Conservation (phyloP, 2,888 invertebrate genomes). For the Pterobdella sp. region DNA sequence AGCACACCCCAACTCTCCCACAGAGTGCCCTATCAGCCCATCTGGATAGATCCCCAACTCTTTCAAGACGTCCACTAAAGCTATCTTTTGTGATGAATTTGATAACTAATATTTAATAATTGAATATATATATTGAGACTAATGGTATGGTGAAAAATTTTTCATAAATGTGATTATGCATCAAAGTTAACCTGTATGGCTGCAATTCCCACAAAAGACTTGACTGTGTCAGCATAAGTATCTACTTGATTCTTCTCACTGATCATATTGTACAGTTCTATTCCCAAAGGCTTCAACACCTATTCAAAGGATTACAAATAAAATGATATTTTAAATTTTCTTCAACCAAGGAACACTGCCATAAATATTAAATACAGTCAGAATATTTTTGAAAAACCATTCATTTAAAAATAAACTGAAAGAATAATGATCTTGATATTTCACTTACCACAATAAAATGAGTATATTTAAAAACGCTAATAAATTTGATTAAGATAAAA, state of each 20-base stretch:
- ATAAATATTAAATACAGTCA: too few relatives aligned
- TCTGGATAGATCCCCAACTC: constrained; percentile 72
- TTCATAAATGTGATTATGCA: background rate
- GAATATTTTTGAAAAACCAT: too few relatives aligned
- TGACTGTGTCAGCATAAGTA: constrained; percentile 74
- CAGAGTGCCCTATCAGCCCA: constrained; percentile 91
- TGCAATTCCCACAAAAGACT: constrained; percentile 86
- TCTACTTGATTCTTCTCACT: constrained; percentile 61
- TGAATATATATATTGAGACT: background rate
- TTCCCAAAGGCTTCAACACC: constrained; percentile 67
- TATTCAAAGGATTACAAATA: too few relatives aligned
- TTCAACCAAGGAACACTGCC: too few relatives aligned
- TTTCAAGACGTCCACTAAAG: constrained; percentile 77
- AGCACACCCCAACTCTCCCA: constrained; percentile 86
- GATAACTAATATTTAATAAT: background rate
- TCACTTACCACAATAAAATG: too few relatives aligned
- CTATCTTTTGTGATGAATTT: constrained; percentile 58
- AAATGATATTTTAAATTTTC: too few relatives aligned
- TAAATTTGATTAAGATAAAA: too few relatives aligned
- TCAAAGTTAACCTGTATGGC: constrained; percentile 69
- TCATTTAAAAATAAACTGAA: too few relatives aligned
- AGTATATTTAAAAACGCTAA: too few relatives aligned
- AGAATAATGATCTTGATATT: too few relatives aligned
- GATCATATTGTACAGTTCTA: constrained; percentile 74
- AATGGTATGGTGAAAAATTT: background rate